These are phyloP conservation scores for Saccopteryx bilineata DNA, from an alignment of 2,113 vertebrate species.

Conservation along the genomic window DNA sequence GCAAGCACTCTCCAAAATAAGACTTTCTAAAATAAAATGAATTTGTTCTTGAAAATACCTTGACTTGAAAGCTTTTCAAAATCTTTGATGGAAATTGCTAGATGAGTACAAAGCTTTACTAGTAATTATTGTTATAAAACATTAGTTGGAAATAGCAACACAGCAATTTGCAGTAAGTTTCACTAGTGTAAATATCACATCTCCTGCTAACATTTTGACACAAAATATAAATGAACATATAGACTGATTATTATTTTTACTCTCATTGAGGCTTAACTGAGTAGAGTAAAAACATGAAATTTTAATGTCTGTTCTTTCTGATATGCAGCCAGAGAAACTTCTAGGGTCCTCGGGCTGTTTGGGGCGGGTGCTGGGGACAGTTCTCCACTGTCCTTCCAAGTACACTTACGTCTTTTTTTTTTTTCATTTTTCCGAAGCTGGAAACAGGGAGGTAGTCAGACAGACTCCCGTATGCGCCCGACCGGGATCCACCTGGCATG, in stretches of 20 bases:
- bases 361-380: fast-evolving
- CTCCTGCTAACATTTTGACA: background rate
- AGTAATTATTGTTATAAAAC: slow-evolving; percentile 68
- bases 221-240: slow-evolving; percentile 20
- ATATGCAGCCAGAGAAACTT: background rate
- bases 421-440: no score
- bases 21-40: background rate
- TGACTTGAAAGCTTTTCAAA: slow-evolving; percentile 71
- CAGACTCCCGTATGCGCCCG: no score
- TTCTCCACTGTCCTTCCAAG: background rate
- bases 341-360: background rate
- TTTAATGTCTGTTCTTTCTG: background rate
- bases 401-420: no score
- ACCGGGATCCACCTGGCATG: no score
- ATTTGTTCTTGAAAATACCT: slow-evolving; percentile 75
- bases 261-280: background rate
- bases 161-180: slow-evolving; percentile 48
- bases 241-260: slow-evolving; percentile 16
- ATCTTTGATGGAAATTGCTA: slow-evolving; percentile 69
- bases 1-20: slow-evolving; percentile 54
- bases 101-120: slow-evolving; percentile 54
- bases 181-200: slow-evolving; percentile 51
- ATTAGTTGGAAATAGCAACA: slow-evolving; percentile 58
- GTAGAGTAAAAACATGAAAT: background rate
- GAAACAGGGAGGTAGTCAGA: no score